Base-by-base conservation (phyloP, 1,140 invertebrate genomes). In the Drosophila repletoides region DNA sequence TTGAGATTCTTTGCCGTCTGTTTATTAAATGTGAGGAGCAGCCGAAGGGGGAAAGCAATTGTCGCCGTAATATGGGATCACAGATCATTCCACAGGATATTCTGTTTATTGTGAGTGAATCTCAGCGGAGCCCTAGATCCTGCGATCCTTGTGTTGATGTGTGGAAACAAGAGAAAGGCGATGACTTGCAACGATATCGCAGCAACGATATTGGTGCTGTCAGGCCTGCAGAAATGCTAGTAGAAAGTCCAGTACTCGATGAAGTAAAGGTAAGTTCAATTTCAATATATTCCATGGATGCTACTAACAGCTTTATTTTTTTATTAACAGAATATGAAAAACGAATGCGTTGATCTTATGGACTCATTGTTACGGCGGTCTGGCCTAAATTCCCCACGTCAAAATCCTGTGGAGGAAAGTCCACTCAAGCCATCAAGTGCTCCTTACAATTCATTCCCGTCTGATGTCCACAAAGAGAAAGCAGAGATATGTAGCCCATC, bases 1-100 rank as follows among this genome's bases (percentile, higher is more conserved):
- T 40, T 17, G 17, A 40, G 3, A 4, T 40, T 1, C 3, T 40
- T 1, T 40, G 19, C 15, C 7, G 7, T 5, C 14, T 40, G 34
- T 2, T 28, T 5, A 28, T 28, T 2, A 17, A 26, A 10, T 22
- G 10, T 33, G 19, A 51, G 2, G 10, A 1, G 1, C 0, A 1
- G 12, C 4, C 28, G 2, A 31, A 28, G 19, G 10, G 9, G 4
- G 22, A 38, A n/a, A n/a, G n/a, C n/a, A n/a, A n/a, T n/a, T n/a
- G n/a, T n/a, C n/a, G n/a, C n/a, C n/a, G n/a, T n/a, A n/a, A 58
- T 22, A 52, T 79, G 55, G 76, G 74, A 24, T 65, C 48, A 14
- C 73, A 65, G 12, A 80, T 80, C 3, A 79, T 48, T 51, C 65
- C 70, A 2, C 51, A 59, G 10, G 75, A 80, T 31, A 79, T 80